Conservation (phyloP, 1,140 invertebrate species). For the Gerris buenoi region DNA sequence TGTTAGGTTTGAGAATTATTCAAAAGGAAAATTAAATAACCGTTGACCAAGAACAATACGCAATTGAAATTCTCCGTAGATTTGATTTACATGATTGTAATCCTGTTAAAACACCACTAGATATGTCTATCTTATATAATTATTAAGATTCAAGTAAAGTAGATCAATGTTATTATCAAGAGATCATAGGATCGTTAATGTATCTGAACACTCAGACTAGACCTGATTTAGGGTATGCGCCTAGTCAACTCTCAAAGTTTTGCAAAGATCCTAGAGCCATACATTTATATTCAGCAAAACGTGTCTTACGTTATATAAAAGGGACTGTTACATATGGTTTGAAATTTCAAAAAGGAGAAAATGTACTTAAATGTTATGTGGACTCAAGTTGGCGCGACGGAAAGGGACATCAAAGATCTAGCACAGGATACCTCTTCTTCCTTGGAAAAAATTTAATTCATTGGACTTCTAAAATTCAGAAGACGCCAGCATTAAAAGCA, state of each 20-base stretch:
- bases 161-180: not conserved
- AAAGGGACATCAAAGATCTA: not conserved
- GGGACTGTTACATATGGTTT: not conserved
- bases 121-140: not conserved
- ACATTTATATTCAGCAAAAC: not conserved
- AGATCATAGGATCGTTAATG: not conserved
- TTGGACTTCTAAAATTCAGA: not conserved
- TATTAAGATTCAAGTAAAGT: not conserved
- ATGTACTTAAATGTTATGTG: not conserved
- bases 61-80: not conserved
- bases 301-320: not conserved
- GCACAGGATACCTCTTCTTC: not conserved
- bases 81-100: not conserved
- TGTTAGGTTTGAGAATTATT: not conserved
- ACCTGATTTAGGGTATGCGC: not conserved
- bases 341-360: not conserved
- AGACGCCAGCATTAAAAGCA: not conserved
- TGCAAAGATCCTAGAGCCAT: not conserved
- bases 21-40: not conserved
- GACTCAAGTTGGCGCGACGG: not conserved
- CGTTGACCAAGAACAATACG: not conserved
- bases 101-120: not conserved
- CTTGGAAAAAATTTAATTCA: not conserved
- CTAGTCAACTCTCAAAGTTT: not conserved
- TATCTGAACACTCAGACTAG: not conserved